Percentiles rank a stretch among this genome's conserved stretches.
phyloP scores from a whole-genome alignment of 2,888 invertebrate species.

The Platynereis dumerilii region DNA sequence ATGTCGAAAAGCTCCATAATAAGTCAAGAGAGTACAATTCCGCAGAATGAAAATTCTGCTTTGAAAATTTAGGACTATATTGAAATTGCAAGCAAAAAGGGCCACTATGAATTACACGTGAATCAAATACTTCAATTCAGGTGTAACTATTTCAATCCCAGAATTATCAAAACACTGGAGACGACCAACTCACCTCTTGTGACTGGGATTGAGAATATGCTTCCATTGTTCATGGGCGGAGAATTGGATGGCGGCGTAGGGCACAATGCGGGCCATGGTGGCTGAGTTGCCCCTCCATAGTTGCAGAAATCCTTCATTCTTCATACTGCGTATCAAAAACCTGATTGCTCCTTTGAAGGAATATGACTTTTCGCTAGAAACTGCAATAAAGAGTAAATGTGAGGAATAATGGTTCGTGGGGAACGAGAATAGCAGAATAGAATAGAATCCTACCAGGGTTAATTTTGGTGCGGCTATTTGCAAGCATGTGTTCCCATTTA shows the following conservation, averaged over 20 bases:
- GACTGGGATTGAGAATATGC: slow-evolving; percentile 68
- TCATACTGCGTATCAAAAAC: slow-evolving; percentile 70
- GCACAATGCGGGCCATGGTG: slow-evolving; percentile 95
- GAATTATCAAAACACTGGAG: too few species aligned
- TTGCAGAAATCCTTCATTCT: slow-evolving; percentile 79
- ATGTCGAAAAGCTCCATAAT: too few species aligned
- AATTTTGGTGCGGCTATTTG: too few species aligned
- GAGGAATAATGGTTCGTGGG: background rate
- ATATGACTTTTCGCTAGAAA: slow-evolving; percentile 61
- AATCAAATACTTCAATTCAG: too few species aligned
- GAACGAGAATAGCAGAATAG: background rate
- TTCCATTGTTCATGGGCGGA: slow-evolving; percentile 98
- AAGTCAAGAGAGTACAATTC: too few species aligned
- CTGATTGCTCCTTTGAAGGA: slow-evolving; percentile 64
- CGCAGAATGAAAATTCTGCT: too few species aligned
- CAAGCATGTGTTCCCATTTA: too few species aligned
- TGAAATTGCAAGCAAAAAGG: too few species aligned
- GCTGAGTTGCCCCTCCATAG: slow-evolving; percentile 98
- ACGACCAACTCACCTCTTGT: slow-evolving; percentile 15
- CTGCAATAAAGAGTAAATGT: slow-evolving; percentile 48
- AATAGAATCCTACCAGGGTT: too few species aligned
- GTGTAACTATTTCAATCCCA: too few species aligned
- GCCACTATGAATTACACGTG: too few species aligned
- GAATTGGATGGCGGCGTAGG: slow-evolving; percentile 97
- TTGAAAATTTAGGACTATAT: too few species aligned